A percentile compares a stretch with the other conserved stretches of the same genome.
Evolutionary conservation across 2,797 vertebrate species (phyloP).

Genomic region (Parambassis ranga): DNA sequence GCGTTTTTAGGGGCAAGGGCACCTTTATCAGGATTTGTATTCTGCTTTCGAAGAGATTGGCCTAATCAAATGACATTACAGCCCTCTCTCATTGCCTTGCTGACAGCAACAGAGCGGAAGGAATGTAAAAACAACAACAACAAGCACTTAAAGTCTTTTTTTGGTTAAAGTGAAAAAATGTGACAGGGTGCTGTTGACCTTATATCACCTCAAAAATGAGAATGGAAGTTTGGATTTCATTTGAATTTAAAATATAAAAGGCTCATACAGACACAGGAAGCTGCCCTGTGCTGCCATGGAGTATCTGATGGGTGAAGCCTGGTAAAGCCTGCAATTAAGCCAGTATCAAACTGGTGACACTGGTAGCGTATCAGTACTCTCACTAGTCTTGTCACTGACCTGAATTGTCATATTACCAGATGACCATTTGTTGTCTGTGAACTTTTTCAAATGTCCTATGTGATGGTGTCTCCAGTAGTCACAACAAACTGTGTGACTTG

Average conservation of each 20-base stretch:
- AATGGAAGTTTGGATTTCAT: neutral
- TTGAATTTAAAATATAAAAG: neutral
- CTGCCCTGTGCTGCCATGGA: no score
- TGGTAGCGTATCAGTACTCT: no score
- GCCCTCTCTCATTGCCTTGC: neutral
- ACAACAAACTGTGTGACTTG: no score
- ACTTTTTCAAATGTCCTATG: no score
- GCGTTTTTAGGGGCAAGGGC: constrained; percentile 53
- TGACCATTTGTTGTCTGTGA: no score
- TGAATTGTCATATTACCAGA: no score
- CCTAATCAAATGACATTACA: constrained; percentile 35
- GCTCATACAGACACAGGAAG: neutral
- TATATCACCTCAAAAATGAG: neutral
- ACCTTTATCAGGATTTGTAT: constrained; percentile 56
- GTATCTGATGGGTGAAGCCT: no score
- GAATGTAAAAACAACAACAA: neutral
- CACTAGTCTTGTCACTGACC: no score
- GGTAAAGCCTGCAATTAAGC: no score
- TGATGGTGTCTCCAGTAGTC: neutral
- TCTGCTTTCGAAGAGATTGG: constrained; percentile 21
- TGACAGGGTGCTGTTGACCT: neutral
- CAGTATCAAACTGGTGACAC: no score
- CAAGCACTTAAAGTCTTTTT: neutral
- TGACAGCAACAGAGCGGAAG: neutral
- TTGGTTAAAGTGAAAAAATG: neutral